Base-by-base conservation (phyloP, 1,140 invertebrate genomes). In the Ceratosolen fusciceps region DNA sequence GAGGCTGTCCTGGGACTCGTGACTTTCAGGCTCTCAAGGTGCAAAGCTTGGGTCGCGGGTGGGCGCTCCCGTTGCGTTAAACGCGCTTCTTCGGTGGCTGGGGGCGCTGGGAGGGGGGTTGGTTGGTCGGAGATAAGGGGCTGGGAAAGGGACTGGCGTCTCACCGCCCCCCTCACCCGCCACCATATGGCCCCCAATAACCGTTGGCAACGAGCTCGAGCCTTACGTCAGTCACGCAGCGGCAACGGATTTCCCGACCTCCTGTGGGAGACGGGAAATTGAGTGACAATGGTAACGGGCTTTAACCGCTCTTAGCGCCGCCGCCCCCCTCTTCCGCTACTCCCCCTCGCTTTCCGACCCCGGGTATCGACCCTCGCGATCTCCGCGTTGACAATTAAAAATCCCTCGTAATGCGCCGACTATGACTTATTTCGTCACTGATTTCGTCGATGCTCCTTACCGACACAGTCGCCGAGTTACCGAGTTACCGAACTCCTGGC, bases 271-370 rank as follows among this genome's bases (percentile, higher is more conserved):
- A 24, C 47, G 47, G 26, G 21, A 29, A 71, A 31, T 4, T 3
- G 14, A 43, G 47, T 21, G 39, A 71, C 67, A 76, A 67, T 67
- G 74, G 47, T 54, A 76, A 76, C 74, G 60, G 62, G 21, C 31
- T 43, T 49, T n/a, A 43, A 5, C 10, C 49, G 49, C 19, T 52
- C 49, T 52, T 52, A 52, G 2, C 12, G 4, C 21, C 21, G 49
- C 19, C 49, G 21, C 21, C 21, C 49, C 5, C 3, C 34, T 1
- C 65, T 29, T 52, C 39, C 34, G 37, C n/a, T 43, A 21, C 37
- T 56, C 14, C 49, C 4, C 21, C 10, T 52, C 49, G 2, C 9
- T 52, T 21, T 19, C 49, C 49, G 2, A n/a, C n/a, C n/a, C n/a
- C n/a, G 49, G 49, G 10, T 19, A 52, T 19, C 56, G 29, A 60